Percentiles rank a stretch among this genome's conserved stretches.
Evolutionary conservation across 2,888 invertebrate genomes (phyloP).

Genomic region (Pseudococcus jackbeardsleyi): DNA sequence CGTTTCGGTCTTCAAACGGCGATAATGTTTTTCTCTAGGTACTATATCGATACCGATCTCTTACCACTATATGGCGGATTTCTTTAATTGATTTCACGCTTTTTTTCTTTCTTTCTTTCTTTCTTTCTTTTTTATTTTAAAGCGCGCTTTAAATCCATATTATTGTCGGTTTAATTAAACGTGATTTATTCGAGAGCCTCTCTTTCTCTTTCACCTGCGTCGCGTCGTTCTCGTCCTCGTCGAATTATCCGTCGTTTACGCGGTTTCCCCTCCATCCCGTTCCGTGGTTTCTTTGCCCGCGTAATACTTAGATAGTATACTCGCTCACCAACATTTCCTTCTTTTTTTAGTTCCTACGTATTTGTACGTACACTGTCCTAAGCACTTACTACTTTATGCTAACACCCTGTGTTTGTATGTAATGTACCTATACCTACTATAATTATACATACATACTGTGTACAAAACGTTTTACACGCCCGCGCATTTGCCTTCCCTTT

Average conservation of each 20-base stretch:
- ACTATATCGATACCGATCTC: constrained; percentile 60
- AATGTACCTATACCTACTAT: no score
- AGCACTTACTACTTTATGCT: no score
- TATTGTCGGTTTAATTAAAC: constrained; percentile 58
- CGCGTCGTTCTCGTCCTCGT: no score
- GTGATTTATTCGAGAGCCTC: constrained; percentile 55
- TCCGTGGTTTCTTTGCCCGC: no score
- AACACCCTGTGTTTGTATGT: no score
- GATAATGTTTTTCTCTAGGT: constrained; percentile 57
- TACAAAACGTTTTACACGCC: no score
- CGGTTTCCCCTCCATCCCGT: no score
- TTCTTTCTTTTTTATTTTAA: not conserved
- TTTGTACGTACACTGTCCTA: not conserved
- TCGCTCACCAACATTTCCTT: no score
- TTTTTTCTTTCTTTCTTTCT: constrained; percentile 38
- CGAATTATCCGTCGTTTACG: no score
- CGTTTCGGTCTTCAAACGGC: constrained; percentile 50
- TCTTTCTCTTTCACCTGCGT: not conserved
- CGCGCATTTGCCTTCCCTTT: no score
- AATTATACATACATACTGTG: no score
- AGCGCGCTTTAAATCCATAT: constrained; percentile 38
- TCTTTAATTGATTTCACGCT: constrained; percentile 64
- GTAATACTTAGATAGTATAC: no score
- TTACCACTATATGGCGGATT: constrained; percentile 52
- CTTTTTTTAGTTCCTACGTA: not conserved